Conservation (phyloP, 2,797 vertebrate genomes). For the Sorex maritimensis region DNA sequence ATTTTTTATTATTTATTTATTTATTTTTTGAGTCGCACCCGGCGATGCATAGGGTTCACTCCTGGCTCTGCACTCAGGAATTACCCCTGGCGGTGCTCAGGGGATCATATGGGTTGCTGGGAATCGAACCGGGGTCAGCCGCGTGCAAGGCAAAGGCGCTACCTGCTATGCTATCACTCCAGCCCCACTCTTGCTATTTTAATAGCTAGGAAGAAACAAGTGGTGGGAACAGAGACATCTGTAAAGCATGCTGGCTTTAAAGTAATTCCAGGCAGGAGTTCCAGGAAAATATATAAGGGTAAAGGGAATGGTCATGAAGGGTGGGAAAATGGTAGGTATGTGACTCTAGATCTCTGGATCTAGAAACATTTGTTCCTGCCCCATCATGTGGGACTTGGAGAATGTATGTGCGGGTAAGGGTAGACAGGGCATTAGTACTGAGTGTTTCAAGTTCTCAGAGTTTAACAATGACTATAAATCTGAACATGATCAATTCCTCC, state of each 20-base stretch:
- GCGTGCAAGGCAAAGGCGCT: no score
- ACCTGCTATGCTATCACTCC: no score
- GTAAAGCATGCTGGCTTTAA: background rate
- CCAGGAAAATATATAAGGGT: background rate
- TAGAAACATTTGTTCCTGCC: background rate
- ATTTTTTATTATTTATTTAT: no score
- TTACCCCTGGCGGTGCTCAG: no score
- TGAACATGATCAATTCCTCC: background rate
- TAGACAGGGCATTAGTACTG: fast-evolving
- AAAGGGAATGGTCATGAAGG: background rate
- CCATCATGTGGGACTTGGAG: background rate
- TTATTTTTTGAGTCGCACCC: no score
- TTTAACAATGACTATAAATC: background rate
- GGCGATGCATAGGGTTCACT: no score
- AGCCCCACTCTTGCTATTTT: background rate
- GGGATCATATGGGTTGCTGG: no score
- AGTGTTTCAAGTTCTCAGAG: background rate
- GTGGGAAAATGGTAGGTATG: no score
- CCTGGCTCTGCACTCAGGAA: no score
- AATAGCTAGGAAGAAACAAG: background rate
- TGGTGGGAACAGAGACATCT: background rate
- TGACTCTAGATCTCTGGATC: background rate
- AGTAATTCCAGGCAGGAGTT: background rate
- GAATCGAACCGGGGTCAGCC: no score
- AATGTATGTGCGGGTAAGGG: background rate